phyloP scores from a whole-genome alignment of 2,888 invertebrate genomes.

The Galeruca laticollis region DNA sequence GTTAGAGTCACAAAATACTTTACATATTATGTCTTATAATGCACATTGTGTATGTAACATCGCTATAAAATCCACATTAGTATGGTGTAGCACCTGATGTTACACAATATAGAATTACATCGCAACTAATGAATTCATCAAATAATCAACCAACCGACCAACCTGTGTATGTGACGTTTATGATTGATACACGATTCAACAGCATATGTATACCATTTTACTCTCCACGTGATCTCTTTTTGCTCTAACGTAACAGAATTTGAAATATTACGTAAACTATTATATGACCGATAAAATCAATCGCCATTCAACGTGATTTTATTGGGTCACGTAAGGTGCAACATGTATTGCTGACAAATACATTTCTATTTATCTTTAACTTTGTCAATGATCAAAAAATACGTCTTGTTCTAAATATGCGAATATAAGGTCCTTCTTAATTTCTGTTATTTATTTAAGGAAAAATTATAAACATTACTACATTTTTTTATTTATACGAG shows the following conservation, averaged over 20 bases:
- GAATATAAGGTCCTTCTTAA: too few species aligned
- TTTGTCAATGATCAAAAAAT: too few species aligned
- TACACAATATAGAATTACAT: neutral
- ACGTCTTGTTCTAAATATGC: too few species aligned
- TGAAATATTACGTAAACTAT: slow-evolving; percentile 8
- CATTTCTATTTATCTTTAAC: too few species aligned
- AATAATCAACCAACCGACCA: neutral
- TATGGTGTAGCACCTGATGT: neutral
- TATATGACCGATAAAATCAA: neutral
- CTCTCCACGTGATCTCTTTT: slow-evolving; percentile 5
- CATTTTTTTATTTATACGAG: too few species aligned
- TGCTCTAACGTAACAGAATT: slow-evolving; percentile 10
- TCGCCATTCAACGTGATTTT: neutral
- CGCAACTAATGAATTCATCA: neutral
- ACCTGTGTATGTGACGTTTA: neutral
- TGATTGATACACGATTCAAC: neutral
- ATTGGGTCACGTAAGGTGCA: neutral
- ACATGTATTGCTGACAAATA: neutral
- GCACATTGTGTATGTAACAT: too few species aligned
- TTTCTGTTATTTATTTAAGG: too few species aligned
- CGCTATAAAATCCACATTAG: neutral
- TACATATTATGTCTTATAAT: too few species aligned
- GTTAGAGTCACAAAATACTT: too few species aligned
- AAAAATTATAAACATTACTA: too few species aligned
- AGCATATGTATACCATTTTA: neutral